Percentiles rank a stretch among this genome's conserved stretches.
These are phyloP conservation scores for Agelastica alni DNA, from an alignment of 2,888 invertebrate genomes.

Conservation along the genomic window DNA sequence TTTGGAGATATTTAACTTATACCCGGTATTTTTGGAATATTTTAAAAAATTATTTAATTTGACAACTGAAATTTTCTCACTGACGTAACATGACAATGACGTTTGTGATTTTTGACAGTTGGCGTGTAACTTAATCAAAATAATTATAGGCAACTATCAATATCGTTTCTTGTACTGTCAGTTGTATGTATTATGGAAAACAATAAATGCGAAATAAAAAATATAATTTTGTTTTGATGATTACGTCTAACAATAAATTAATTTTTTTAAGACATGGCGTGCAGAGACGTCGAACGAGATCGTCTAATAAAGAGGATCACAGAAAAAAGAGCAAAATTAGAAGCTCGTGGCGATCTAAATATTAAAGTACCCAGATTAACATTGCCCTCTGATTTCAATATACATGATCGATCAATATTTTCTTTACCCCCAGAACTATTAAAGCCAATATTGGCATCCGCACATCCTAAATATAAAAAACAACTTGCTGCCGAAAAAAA, in stretches of 20 bases:
- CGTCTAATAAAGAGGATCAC: conserved; percentile 57
- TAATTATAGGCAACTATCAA: too few relatives aligned
- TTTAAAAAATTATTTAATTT: not conserved
- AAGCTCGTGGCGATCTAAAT: conserved; percentile 57
- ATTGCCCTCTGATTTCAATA: conserved; percentile 63
- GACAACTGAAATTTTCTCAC: not conserved
- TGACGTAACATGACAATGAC: not conserved
- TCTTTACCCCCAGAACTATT: conserved; percentile 66
- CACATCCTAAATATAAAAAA: conserved; percentile 50
- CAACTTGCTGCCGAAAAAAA: conserved; percentile 52
- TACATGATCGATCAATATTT: conserved; percentile 63
- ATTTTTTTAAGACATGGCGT: conserved; percentile 32
- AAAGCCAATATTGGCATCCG: conserved; percentile 51
- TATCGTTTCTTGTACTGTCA: too few relatives aligned
- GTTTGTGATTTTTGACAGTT: not conserved
- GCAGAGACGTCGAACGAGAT: conserved; percentile 52
- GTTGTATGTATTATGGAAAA: too few relatives aligned
- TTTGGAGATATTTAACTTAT: not conserved
- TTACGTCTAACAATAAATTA: too few relatives aligned
- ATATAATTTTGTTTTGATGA: too few relatives aligned
- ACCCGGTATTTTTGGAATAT: not conserved
- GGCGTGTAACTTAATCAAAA: too few relatives aligned
- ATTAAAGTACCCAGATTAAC: conserved; percentile 62
- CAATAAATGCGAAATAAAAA: too few relatives aligned
- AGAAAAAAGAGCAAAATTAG: conserved; percentile 53